phyloP scores from a whole-genome alignment of 2,888 invertebrate genomes.

The Tillus elongatus region DNA sequence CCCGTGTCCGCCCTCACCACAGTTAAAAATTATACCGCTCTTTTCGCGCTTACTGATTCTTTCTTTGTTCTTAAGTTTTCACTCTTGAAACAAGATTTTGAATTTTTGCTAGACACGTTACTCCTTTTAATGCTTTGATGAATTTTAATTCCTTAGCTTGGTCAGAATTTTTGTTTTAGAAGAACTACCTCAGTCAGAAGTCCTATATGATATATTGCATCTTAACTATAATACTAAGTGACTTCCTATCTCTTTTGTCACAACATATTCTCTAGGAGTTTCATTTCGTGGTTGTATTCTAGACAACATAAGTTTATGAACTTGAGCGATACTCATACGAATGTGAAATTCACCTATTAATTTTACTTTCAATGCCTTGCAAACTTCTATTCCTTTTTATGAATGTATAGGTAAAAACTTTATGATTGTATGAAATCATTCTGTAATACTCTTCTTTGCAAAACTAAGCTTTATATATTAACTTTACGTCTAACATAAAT shows the following conservation, averaged over 20 bases:
- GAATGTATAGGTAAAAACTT: too few species aligned
- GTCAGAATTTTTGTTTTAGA: constrained; percentile 8
- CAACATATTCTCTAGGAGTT: neutral
- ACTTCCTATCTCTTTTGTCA: neutral
- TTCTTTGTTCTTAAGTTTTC: neutral
- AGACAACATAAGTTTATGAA: neutral
- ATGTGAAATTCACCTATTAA: neutral
- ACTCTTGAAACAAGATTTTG: too few species aligned
- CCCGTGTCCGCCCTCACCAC: constrained; percentile 9
- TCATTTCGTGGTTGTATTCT: neutral
- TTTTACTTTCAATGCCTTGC: neutral
- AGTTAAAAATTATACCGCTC: constrained; percentile 10
- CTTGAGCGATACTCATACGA: neutral
- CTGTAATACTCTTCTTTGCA: too few species aligned
- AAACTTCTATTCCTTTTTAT: too few species aligned
- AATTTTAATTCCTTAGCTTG: constrained; percentile 6
- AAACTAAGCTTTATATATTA: too few species aligned
- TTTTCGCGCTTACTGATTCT: neutral
- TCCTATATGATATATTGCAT: neutral
- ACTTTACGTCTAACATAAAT: too few species aligned
- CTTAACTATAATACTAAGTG: neutral
- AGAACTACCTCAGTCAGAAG: constrained; percentile 4
- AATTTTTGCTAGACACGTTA: neutral
- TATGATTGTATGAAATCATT: too few species aligned
- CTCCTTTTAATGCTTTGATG: neutral